Evolutionary conservation across 2,797 vertebrate species (phyloP).

Genomic region (Sebastes flavidus): DNA sequence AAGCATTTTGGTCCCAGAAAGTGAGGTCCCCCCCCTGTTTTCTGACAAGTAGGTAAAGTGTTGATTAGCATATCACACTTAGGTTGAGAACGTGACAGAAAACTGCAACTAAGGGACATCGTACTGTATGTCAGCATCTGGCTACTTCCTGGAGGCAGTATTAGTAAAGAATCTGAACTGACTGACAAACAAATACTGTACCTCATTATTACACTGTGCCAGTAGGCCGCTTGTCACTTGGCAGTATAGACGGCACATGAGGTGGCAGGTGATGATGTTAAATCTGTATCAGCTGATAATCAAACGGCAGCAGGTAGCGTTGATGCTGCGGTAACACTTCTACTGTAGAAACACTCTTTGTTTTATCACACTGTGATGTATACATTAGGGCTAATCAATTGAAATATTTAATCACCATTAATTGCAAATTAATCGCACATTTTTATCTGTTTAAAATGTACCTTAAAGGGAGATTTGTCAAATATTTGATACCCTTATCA

Average conservation of each 20-base stretch:
- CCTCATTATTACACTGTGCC: not conserved
- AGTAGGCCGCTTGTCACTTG: not conserved
- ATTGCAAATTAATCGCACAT: too few species aligned
- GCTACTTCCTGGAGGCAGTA: not conserved
- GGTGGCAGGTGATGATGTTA: not conserved
- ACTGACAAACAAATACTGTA: not conserved
- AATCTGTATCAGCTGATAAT: not conserved
- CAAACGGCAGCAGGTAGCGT: not conserved
- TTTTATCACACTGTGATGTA: not conserved
- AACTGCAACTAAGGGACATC: not conserved
- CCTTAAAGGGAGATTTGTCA: too few species aligned
- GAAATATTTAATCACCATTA: too few species aligned
- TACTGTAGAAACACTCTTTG: not conserved
- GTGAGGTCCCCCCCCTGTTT: not conserved
- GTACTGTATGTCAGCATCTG: not conserved
- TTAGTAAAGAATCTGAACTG: not conserved
- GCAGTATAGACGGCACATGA: not conserved
- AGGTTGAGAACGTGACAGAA: not conserved
- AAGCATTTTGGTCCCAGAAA: slow-evolving; percentile 44
- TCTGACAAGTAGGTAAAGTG: slow-evolving; percentile 1
- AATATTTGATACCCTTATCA: too few species aligned
- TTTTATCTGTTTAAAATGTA: too few species aligned
- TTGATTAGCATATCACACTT: not conserved
- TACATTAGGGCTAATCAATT: not conserved
- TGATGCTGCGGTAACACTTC: not conserved